Percentiles rank a stretch among this genome's conserved stretches.
Evolutionary conservation across 2,888 invertebrate genomes (phyloP).

Genomic region (Chesias legatella): DNA sequence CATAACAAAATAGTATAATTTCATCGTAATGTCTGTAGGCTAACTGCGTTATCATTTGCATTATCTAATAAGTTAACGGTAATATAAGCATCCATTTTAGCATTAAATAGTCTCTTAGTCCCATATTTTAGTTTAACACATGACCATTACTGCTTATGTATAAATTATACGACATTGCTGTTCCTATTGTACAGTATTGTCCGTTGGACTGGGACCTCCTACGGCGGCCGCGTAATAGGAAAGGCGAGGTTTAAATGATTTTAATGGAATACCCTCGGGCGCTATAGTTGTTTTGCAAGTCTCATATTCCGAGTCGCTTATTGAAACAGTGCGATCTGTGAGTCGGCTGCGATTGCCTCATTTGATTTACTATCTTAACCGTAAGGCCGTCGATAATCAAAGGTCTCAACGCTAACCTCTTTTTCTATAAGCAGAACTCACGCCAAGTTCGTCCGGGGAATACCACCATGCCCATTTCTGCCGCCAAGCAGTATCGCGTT

Average conservation of each 20-base stretch:
- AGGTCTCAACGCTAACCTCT: too few relatives aligned
- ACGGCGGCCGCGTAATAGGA: constrained; percentile 25
- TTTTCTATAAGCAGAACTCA: too few relatives aligned
- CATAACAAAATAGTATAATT: too few relatives aligned
- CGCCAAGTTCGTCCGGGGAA: too few relatives aligned
- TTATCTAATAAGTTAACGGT: constrained; percentile 11
- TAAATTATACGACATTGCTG: constrained; percentile 25
- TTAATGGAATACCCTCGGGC: constrained; percentile 30
- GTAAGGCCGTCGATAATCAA: too few relatives aligned
- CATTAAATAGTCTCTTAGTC: constrained; percentile 3
- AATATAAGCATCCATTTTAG: constrained; percentile 6
- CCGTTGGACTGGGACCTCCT: constrained; percentile 24
- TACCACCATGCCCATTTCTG: too few relatives aligned
- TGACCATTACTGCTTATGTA: constrained; percentile 20
- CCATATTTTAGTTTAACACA: constrained; percentile 22
- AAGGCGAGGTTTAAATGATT: constrained; percentile 30
- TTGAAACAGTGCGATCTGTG: too few relatives aligned
- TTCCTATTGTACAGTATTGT: constrained; percentile 24
- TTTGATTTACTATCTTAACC: too few relatives aligned
- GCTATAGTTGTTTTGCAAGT: constrained; percentile 3
- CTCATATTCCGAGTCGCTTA: constrained; percentile 11
- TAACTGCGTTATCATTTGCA: constrained; percentile 4
- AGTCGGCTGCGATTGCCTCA: too few relatives aligned
- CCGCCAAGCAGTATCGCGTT: too few relatives aligned
- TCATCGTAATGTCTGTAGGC: too few relatives aligned